Percentiles rank a stretch among this genome's conserved stretches.
Conservation (phyloP, 2,113 vertebrate genomes). For the Amphilophus citrinellus region DNA sequence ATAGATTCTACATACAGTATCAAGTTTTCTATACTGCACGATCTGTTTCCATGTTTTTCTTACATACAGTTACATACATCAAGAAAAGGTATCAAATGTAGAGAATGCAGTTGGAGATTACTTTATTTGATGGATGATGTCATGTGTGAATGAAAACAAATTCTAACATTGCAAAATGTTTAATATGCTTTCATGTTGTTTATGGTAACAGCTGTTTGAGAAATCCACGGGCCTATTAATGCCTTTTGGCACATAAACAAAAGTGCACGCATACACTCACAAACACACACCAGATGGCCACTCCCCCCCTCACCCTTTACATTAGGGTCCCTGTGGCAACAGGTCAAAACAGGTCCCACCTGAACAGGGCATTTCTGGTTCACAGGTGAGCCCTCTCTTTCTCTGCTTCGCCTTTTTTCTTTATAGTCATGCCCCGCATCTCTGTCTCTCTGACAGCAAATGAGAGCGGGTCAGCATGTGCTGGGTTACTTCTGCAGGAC, state of each 20-base stretch:
- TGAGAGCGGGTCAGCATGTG: conserved; percentile 70
- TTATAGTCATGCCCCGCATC: conserved; percentile 45
- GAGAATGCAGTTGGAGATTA: not conserved
- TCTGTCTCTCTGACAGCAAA: conserved; percentile 57
- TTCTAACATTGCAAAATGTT: not conserved
- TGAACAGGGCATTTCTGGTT: conserved; percentile 71
- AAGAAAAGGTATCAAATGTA: not conserved
- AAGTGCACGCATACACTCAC: conserved; percentile 23
- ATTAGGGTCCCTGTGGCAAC: conserved; percentile 71
- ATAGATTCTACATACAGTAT: not conserved
- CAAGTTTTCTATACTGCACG: not conserved
- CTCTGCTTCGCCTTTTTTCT: conserved; percentile 53
- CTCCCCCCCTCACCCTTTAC: conserved; percentile 47
- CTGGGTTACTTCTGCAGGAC: conserved; percentile 67
- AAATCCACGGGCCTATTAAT: conserved; percentile 42
- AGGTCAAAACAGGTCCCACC: conserved; percentile 81
- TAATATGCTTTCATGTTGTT: conserved; percentile 17
- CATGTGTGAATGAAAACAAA: conserved; percentile 5
- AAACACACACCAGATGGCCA: conserved; percentile 70
- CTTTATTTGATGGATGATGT: not conserved
- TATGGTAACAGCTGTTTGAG: conserved; percentile 51
- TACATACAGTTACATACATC: not conserved
- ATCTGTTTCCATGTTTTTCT: not conserved
- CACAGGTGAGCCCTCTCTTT: conserved; percentile 73
- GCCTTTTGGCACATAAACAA: conserved; percentile 50